phyloP scores from a whole-genome alignment of 2,113 vertebrate species.

The Thamnaconus septentrionalis region DNA sequence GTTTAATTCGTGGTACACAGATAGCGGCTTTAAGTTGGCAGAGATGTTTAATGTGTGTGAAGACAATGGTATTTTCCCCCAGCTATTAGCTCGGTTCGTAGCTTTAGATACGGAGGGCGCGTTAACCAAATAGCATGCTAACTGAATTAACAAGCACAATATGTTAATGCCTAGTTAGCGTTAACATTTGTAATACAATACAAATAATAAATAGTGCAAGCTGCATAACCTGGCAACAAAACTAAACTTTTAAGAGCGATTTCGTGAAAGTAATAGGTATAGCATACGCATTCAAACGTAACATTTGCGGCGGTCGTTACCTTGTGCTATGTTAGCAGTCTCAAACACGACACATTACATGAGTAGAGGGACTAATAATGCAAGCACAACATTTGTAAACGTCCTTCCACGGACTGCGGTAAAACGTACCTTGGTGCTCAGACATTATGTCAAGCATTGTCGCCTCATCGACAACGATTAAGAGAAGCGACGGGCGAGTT shows the following conservation, averaged over 20 bases:
- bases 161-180: no score
- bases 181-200: no score
- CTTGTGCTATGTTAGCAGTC: constrained; percentile 19
- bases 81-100: background rate
- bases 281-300: constrained; percentile 49
- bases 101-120: constrained; percentile 47
- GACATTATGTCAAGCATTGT: constrained; percentile 86
- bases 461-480: constrained; percentile 66
- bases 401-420: fast-evolving
- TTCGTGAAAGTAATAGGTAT: background rate
- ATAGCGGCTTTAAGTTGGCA: no score
- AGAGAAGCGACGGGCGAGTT: constrained; percentile 62
- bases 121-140: constrained; percentile 32
- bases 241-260: no score
- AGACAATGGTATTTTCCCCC: background rate
- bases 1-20: no score
- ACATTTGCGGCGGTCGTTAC: constrained; percentile 23
- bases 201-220: no score
- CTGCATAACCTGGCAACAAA: no score
- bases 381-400: background rate
- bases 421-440: constrained; percentile 80
- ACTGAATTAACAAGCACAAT: constrained; percentile 7
- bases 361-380: background rate
- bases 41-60: background rate
- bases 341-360: constrained; percentile 13